Percentiles rank a stretch among this genome's conserved stretches.
phyloP scores from a whole-genome alignment of 2,113 vertebrate species.

The Ictidomys tridecemlineatus region DNA sequence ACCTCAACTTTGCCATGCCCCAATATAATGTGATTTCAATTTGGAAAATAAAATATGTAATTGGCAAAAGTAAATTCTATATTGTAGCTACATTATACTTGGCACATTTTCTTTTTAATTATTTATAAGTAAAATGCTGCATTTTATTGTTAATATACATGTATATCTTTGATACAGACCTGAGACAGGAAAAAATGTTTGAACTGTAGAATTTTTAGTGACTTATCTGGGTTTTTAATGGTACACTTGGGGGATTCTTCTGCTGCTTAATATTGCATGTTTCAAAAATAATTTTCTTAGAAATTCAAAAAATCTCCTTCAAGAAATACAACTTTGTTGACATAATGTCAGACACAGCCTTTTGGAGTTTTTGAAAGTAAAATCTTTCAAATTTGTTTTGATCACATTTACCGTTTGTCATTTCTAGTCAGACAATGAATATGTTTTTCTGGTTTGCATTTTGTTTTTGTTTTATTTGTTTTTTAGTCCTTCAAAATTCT shows the following conservation, averaged over 20 bases:
- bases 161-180: neutral
- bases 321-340: neutral
- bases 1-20: neutral
- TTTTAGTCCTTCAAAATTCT: neutral
- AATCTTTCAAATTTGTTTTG: neutral
- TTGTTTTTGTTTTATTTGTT: neutral
- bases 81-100: neutral
- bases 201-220: slow-evolving; percentile 46
- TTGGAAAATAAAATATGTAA: slow-evolving; percentile 12
- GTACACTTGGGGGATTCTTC: slow-evolving; percentile 17
- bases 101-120: slow-evolving; percentile 29
- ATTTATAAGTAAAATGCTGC: slow-evolving; percentile 8
- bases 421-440: neutral
- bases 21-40: neutral
- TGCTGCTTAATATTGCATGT: slow-evolving; percentile 40
- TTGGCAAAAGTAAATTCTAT: neutral
- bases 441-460: neutral
- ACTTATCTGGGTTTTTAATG: slow-evolving; percentile 30
- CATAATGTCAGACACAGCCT: neutral
- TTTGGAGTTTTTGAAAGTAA: neutral
- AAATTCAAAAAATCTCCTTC: slow-evolving; percentile 34
- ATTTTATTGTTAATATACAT: neutral
- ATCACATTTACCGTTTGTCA: neutral
- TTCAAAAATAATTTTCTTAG: slow-evolving; percentile 54
- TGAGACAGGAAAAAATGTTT: neutral